A percentile compares a stretch with the other conserved stretches of the same genome.
Evolutionary conservation across 2,888 invertebrate species (phyloP).

Genomic region (Eupeodes luniger): DNA sequence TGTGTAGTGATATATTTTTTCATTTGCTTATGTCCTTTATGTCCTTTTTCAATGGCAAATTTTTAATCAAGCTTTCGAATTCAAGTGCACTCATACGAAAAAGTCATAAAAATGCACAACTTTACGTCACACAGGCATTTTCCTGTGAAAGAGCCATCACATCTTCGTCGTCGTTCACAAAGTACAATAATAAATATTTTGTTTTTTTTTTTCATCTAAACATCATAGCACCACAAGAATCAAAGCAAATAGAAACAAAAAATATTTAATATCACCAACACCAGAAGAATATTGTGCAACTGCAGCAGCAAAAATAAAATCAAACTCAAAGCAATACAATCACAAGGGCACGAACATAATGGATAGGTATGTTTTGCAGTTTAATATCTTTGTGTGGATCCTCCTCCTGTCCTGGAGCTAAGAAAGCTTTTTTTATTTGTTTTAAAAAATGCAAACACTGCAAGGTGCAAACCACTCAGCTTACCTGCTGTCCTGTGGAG

Average conservation of each 20-base stretch:
- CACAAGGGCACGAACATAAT: constrained; percentile 45
- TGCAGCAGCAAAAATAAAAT: constrained; percentile 48
- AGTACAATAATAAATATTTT: constrained; percentile 59
- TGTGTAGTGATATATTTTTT: background rate
- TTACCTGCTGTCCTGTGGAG: constrained; percentile 58
- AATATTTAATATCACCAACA: constrained; percentile 71
- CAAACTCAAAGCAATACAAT: background rate
- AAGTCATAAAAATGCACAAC: constrained; percentile 76
- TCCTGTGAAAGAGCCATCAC: background rate
- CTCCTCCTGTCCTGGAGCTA: background rate
- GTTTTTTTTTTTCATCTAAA: constrained; percentile 33
- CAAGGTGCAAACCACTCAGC: constrained; percentile 60
- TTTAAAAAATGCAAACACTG: constrained; percentile 61
- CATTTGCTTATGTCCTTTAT: background rate
- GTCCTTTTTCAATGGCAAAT: constrained; percentile 67
- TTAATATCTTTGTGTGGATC: constrained; percentile 2
- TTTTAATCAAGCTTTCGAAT: constrained; percentile 75
- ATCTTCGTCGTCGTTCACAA: background rate
- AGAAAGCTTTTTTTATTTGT: constrained; percentile 56
- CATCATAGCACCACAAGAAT: constrained; percentile 47
- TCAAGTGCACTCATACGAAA: constrained; percentile 74
- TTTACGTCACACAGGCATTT: constrained; percentile 51
- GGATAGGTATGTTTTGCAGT: constrained; percentile 38
- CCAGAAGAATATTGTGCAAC: constrained; percentile 63
- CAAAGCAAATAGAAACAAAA: constrained; percentile 55